Conservation (phyloP, 2,888 invertebrate genomes). For the Chrysotoxum bicinctum region DNA sequence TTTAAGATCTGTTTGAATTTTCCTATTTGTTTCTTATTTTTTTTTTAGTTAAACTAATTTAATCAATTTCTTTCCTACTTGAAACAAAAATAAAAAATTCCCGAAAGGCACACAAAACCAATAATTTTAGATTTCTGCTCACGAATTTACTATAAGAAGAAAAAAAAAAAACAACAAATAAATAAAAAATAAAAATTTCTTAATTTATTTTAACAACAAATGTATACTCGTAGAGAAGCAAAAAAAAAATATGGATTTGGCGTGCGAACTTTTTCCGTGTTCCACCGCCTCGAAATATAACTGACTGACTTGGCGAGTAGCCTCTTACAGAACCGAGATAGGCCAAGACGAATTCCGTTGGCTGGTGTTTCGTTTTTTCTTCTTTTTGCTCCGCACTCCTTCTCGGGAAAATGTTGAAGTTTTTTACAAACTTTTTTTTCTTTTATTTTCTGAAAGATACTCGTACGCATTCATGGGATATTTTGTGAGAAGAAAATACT, state of each 20-base stretch:
- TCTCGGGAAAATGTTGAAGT: constrained; percentile 67
- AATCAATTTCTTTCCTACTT: constrained; percentile 18
- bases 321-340: constrained; percentile 60
- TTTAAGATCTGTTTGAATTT: neutral
- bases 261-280: constrained; percentile 71
- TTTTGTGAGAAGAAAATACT: constrained; percentile 39
- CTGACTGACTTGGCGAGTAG: constrained; percentile 71
- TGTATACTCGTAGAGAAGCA: constrained; percentile 3
- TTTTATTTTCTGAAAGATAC: constrained; percentile 9
- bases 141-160: constrained; percentile 52
- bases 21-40: constrained; percentile 4
- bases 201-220: constrained; percentile 47
- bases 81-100: constrained; percentile 12
- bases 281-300: constrained; percentile 63
- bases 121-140: constrained; percentile 67
- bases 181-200: neutral
- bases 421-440: constrained; percentile 36
- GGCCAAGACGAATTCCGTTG: constrained; percentile 60
- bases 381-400: constrained; percentile 43
- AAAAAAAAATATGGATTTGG: constrained; percentile 37
- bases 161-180: constrained; percentile 17
- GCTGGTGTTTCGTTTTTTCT: constrained; percentile 33
- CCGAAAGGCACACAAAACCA: constrained; percentile 41
- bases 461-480: constrained; percentile 66
- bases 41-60: neutral